A percentile compares a stretch with the other conserved stretches of the same genome.
These are phyloP conservation scores for Selenia dentaria DNA, from an alignment of 2,888 invertebrate genomes.

Conservation along the genomic window DNA sequence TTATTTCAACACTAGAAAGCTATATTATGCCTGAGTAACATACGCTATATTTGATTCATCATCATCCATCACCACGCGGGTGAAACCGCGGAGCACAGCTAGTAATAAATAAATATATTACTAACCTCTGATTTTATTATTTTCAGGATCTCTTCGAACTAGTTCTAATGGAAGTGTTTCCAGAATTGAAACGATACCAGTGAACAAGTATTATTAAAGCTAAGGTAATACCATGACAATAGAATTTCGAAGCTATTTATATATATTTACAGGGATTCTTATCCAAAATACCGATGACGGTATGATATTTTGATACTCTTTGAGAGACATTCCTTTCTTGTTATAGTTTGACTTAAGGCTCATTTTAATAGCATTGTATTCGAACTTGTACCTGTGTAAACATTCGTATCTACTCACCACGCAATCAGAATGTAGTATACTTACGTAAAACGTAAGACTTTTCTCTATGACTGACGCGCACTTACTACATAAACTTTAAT, in stretches of 20 bases:
- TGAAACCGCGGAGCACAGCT: too few species aligned
- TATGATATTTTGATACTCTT: constrained; percentile 46
- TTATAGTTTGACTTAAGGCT: constrained; percentile 23
- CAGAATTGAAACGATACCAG: constrained; percentile 86
- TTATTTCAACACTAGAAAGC: too few species aligned
- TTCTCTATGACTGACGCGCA: too few species aligned
- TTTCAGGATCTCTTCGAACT: constrained; percentile 88
- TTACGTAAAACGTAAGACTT: too few species aligned
- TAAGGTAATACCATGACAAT: constrained; percentile 40
- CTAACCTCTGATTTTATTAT: too few species aligned
- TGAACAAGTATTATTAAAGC: constrained; percentile 41
- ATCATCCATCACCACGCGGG: too few species aligned
- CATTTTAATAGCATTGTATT: constrained; percentile 1
- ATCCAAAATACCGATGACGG: constrained; percentile 23
- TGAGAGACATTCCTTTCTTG: constrained; percentile 44
- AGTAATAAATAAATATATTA: too few species aligned
- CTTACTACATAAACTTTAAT: too few species aligned
- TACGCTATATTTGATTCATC: too few species aligned
- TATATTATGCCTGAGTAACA: too few species aligned
- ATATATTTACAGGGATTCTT: constrained; percentile 32
- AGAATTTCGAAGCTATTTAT: constrained; percentile 23
- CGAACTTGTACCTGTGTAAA: not conserved
- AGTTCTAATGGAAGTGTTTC: constrained; percentile 87
- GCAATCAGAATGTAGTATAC: too few species aligned
- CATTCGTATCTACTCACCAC: too few species aligned